Base-by-base conservation (phyloP, 2,797 vertebrate genomes). In the Leptoclinus maculatus region DNA sequence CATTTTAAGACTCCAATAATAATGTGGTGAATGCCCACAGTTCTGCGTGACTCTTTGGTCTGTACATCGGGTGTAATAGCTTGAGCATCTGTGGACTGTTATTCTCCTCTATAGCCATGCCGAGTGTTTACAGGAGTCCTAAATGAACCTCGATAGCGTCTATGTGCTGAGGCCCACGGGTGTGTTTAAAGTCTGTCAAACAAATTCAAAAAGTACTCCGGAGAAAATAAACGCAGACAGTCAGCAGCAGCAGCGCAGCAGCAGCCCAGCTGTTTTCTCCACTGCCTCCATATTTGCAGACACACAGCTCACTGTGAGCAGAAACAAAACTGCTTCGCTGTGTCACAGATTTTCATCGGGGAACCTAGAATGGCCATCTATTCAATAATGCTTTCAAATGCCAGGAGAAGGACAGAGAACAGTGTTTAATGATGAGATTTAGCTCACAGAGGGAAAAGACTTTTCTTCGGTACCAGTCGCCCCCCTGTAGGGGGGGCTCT, bases 171-270 rank as follows among this genome's bases (percentile, higher is more conserved):
- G 27, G 74, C 39, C 60, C 21, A 70, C 38, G 73, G 43, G 62
- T 71, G 62, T 71, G 79, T 87, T 79, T 78, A 49, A 65, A 81
- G 41, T 66, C 81, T 82, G 78, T 84, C 79, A 87, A 89, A 91
- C 83, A 83, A 66, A 82, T 66, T 87, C 60, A 68, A 57, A 81
- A 68, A 75, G 79, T 76, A 56, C 59, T 72, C 4, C 4, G 49
- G 68, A 74, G 29, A 82, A 89, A 88, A 88, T 81, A 83, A 90
- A 90, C 65, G 66, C 56, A 62, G 62, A 80, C 51, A 34, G 66
- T 71, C 64, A 49, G 62, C 62, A 21, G 62, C 62, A 21, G 43
- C 71, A 59, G 53, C 68, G 62, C 43, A 23, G 43, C 29, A 32
- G 29, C 14, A 29, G 19, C 49, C 65, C 43, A 80, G 66, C 65